Base-by-base conservation (phyloP, 2,113 vertebrate genomes). In the Xiphorhynchus elegans region DNA sequence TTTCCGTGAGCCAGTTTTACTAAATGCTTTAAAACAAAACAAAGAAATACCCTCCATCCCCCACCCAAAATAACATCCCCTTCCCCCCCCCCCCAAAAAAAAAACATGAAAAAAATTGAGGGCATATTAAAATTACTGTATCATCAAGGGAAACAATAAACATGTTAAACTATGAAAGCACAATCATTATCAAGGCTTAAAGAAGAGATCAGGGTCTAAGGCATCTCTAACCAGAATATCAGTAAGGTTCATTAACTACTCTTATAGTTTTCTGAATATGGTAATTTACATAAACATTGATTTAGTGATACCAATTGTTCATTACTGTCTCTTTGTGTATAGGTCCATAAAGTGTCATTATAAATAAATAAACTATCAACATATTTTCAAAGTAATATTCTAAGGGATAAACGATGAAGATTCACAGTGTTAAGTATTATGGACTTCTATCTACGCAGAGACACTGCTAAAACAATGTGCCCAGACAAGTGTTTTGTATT, bases 201-300 rank as follows among this genome's bases (percentile, higher is more conserved):
- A 95, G 52, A 94, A 80, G 52, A 95, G 89, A 97, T 82, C 90
- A 91, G 76, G 84, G 91, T 95, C 83, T 82, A 91, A 97, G 92
- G 80, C 96, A 93, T 96, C 97, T 97, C 95, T 96, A 97, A 98
- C 96, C 97, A 96, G 96, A 96, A 82, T 79, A 97, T 96, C 92
- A 88, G 52, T 79, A 87, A 84, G 97, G 96, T 96, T 98, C 98
- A 97, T 98, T 98, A 98, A 97, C 97, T 97, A 98, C 67, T 85
- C 95, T 97, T 86, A 83, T 76, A 95, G 90, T 93, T 97, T 95
- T 94, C 86, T 94, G 84, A 97, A 96, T 93, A 93, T 58, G 46
- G 83, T 96, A 97, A 98, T 98, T 97, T 97, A 95, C 93, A 97
- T 97, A 96, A 97, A 97, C 97, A 98, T 97, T 69, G 87, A 97